These are phyloP conservation scores for Perizoma flavofasciatum DNA, from an alignment of 2,888 invertebrate genomes.

Conservation along the genomic window DNA sequence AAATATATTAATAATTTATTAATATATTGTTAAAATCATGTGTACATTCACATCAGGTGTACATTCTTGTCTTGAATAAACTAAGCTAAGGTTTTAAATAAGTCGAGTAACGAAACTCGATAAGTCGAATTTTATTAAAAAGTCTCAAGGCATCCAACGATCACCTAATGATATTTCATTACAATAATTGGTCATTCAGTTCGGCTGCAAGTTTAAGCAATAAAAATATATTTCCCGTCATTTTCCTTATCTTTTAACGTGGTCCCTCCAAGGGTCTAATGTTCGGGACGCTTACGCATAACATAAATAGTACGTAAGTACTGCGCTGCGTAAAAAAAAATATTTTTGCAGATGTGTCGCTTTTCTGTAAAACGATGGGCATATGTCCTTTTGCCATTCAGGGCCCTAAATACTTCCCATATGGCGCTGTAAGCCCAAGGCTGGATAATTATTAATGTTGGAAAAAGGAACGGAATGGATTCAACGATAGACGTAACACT, in stretches of 20 bases:
- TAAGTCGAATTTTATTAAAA: too few relatives aligned
- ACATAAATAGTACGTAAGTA: slow-evolving; percentile 40
- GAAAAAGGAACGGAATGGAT: too few relatives aligned
- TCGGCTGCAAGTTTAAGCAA: slow-evolving; percentile 34
- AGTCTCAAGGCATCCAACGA: too few relatives aligned
- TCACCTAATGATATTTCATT: slow-evolving; percentile 17
- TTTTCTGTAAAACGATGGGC: slow-evolving; percentile 5
- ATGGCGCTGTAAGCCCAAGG: slow-evolving; percentile 3
- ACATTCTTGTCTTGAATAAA: too few relatives aligned
- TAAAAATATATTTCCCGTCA: slow-evolving; percentile 39
- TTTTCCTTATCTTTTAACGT: slow-evolving; percentile 38
- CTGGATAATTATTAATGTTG: too few relatives aligned
- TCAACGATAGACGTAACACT: too few relatives aligned
- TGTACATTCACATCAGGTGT: too few relatives aligned
- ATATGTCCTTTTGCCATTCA: background rate
- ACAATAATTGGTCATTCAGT: slow-evolving; percentile 35
- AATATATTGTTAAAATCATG: too few relatives aligned
- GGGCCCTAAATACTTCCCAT: slow-evolving; percentile 9
- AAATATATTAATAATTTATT: too few relatives aligned
- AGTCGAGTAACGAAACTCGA: too few relatives aligned
- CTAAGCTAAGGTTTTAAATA: too few relatives aligned
- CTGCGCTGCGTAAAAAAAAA: slow-evolving; percentile 37
- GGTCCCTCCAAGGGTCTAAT: slow-evolving; percentile 37
- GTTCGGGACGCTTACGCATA: slow-evolving; percentile 35
- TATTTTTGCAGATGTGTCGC: slow-evolving; percentile 37